Base-by-base conservation (phyloP, 2,797 vertebrate genomes). In the Microcaecilia unicolor region DNA sequence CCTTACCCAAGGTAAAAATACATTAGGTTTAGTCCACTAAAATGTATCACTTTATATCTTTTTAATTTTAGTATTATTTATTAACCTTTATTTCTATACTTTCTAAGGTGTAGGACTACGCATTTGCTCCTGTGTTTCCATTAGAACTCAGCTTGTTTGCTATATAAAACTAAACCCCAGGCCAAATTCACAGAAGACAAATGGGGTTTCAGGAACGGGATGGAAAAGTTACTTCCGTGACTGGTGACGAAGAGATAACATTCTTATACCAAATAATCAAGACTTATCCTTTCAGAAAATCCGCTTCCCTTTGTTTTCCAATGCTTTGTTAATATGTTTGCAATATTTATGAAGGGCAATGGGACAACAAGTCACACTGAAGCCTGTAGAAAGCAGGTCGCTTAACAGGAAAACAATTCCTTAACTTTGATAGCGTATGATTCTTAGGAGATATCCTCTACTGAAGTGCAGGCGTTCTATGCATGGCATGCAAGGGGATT, bases 161-260 rank as follows among this genome's bases (percentile, higher is more conserved):
- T 34, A 40, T 9, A 36, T 41, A 44, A 58, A 51, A 26, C 27
- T 33, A 23, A 58, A 25, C 30, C n/a, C 25, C 40, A 44, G 18
- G 39, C 34, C 31, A 37, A 46, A 58, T 55, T 35, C 30, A 51
- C 34, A 46, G 60, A 60, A 54, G 66, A 58, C 42, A 56, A 51
- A 64, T 58, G 25, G 9, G 37, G 49, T 43, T 57, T 45, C 58
- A n/a, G 48, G 32, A 38, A 64, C 54, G 47, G 34, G 26, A 56
- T 60, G 61, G 54, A 30, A 34, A 47, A 46, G 43, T 25, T 38
- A 28, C 52, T 53, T 48, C 53, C 47, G 25, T 16, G 47, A 41
- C 25, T 51, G 47, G 50, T 34, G 58, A 55, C 33, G 19, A 28
- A 51, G 18, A 44, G 37, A 56, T 56, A 58, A 51, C 55, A n/a